Conservation (phyloP, 2,797 vertebrate species). For the Rhinichthys osculus region DNA sequence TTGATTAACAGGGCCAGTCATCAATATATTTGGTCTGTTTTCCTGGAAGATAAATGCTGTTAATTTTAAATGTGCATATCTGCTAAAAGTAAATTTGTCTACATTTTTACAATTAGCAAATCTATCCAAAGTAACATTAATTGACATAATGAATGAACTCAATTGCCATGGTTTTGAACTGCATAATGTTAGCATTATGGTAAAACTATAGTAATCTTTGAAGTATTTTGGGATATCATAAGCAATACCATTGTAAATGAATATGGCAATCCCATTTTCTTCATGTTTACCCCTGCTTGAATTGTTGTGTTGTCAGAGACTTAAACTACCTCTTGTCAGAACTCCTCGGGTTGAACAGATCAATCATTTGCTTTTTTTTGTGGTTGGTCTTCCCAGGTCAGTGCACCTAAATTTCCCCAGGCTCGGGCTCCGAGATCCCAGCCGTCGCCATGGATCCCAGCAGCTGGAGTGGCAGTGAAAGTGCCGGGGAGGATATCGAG, state of each 20-base stretch:
- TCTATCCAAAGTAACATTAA: not conserved
- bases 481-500: conserved; percentile 94
- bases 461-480: conserved; percentile 99
- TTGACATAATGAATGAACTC: not conserved
- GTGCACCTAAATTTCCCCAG: conserved; percentile 34
- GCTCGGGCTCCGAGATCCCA: conserved; percentile 59
- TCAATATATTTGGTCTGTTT: not conserved
- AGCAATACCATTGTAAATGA: not conserved
- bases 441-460: conserved; percentile 90
- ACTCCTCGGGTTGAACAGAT: not conserved
- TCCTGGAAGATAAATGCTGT: not conserved
- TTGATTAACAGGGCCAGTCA: conserved; percentile 1
- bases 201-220: not conserved
- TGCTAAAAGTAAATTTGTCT: too few species aligned
- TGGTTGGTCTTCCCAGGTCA: conserved; percentile 54
- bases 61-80: not conserved
- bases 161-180: not conserved
- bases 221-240: not conserved
- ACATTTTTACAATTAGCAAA: too few species aligned
- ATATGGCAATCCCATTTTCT: not conserved
- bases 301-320: not conserved
- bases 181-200: not conserved
- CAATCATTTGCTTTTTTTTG: conserved; percentile 4
- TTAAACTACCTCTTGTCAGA: not conserved
- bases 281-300: not conserved